Evolutionary conservation across 2,888 invertebrate species (phyloP).

Genomic region (Girardia tigrina): DNA sequence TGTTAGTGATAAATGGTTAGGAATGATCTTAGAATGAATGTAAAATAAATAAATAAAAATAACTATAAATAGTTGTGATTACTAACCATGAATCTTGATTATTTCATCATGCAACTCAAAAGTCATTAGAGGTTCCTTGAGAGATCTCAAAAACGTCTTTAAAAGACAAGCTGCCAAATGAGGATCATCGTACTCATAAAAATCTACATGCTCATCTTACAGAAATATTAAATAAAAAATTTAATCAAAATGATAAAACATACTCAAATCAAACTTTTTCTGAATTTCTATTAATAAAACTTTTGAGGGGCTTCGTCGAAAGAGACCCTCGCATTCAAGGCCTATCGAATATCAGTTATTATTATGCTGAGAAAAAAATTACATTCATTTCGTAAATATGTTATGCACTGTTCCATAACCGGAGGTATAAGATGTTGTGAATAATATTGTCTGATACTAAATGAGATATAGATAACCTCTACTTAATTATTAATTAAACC

Average conservation of each 20-base stretch:
- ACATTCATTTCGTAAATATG: constrained; percentile 27
- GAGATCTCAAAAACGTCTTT: constrained; percentile 76
- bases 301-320: constrained; percentile 57
- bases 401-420: constrained; percentile 29
- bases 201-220: constrained; percentile 58
- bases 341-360: constrained; percentile 53
- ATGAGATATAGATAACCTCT: too few species aligned
- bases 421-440: constrained; percentile 16
- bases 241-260: not conserved
- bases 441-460: constrained; percentile 17
- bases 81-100: constrained; percentile 70
- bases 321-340: constrained; percentile 84
- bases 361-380: not conserved
- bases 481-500: too few species aligned
- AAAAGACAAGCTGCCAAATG: constrained; percentile 84
- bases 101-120: constrained; percentile 84
- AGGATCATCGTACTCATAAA: constrained; percentile 58
- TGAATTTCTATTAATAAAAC: constrained; percentile 68
- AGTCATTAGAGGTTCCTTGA: constrained; percentile 80
- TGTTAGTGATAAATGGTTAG: too few species aligned
- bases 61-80: not conserved
- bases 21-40: not conserved
- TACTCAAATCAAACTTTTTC: constrained; percentile 61
- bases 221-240: not conserved
- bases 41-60: not conserved